Conservation (phyloP, 2,888 invertebrate genomes). For the Platycnemis pennipes region DNA sequence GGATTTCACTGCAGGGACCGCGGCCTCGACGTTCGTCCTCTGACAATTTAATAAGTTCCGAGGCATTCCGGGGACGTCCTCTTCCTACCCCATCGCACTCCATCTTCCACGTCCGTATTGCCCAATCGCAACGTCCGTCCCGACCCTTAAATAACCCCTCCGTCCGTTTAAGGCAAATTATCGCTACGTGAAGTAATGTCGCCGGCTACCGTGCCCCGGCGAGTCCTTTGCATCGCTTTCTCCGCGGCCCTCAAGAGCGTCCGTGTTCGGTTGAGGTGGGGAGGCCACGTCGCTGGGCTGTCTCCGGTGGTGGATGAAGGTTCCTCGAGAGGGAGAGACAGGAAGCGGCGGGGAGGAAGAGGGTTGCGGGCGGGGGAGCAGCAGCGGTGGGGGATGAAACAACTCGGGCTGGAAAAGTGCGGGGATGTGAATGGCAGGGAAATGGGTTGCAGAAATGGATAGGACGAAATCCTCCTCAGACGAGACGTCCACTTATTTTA, state of each 20-base stretch:
- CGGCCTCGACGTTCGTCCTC: neutral
- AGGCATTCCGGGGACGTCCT: slow-evolving; percentile 16
- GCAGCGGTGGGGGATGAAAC: neutral
- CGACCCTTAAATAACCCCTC: slow-evolving; percentile 17
- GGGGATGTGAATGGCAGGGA: too few species aligned
- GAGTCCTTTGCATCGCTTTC: neutral
- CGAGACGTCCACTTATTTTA: too few species aligned
- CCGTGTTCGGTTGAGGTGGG: too few species aligned
- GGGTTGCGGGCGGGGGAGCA: neutral
- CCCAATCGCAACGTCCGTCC: neutral
- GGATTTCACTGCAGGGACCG: neutral
- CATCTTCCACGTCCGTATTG: neutral
- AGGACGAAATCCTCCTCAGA: too few species aligned
- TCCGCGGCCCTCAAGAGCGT: neutral
- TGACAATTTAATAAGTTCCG: slow-evolving; percentile 53
- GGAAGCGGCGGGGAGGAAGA: neutral
- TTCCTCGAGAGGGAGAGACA: neutral
- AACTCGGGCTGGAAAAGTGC: too few species aligned
- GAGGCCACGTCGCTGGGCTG: too few species aligned
- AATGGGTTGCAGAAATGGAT: too few species aligned
- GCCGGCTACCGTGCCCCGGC: neutral
- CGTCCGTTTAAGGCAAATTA: slow-evolving; percentile 48
- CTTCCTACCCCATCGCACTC: neutral
- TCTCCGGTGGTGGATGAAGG: too few species aligned
- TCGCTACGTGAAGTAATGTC: slow-evolving; percentile 8